Evolutionary conservation across 2,888 invertebrate genomes (phyloP), one percentile per base, ranked within the genome.

Genomic region (Ceraclea dissimilis): DNA sequence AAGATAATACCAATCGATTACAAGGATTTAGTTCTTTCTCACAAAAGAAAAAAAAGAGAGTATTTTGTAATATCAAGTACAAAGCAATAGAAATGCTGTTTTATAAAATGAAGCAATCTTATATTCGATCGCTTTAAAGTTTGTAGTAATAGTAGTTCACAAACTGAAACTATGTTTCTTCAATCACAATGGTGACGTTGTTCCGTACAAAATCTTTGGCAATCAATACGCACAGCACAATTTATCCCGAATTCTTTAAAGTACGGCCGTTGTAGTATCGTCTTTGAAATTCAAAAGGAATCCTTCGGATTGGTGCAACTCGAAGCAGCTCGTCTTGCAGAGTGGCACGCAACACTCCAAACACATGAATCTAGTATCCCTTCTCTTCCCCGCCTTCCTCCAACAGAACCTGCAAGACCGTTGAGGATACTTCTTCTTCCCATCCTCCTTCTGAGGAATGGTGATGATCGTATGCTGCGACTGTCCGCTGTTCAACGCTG

Each of bases 391-490:
- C 33, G 77, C 77, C 64, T 75, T 73, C 64, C 76, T 72, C 78
- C 78, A 78, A 60, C 78, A 78, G 10, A 76, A 70, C 49, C 77
- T 69, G 63, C 78, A 78, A n/a, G 78, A 78, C 5, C 78, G 69
- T 60, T 78, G 78, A 0, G 78, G 78, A 64, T 78, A 78, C 63
- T 78, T 78, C 69, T 78, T 78, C 67, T 78, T 78, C 4, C 78
- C 78, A 62, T 78, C 78, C 67, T 77, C 78, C 62, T 77, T 77
- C 64, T 78, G 78, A n/a, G 78, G 78, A 57, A 78, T 78, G 11
- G 77, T 78, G 13, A 75, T 70, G 49, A 78, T 72, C 34, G 74
- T 71, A 63, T 78, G 78, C 49, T 55, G 52, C 5, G 54, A 44
- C 49, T 17, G 49, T 49, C 39, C 39, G 13, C 16, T 39, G 13